phyloP scores from a whole-genome alignment of 2,888 invertebrate species.

The Apotomis capreana region DNA sequence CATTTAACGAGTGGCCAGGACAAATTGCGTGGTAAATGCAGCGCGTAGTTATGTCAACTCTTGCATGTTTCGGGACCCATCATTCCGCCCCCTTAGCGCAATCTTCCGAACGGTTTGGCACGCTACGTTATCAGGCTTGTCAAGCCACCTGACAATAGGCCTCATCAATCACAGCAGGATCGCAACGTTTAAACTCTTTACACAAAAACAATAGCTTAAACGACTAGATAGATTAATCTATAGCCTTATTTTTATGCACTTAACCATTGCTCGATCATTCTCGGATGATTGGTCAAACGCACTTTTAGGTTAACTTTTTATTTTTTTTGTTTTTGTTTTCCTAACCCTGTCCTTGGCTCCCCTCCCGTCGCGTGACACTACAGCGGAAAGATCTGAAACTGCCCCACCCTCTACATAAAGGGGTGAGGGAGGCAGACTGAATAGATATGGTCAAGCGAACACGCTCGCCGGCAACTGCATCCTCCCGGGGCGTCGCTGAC shows the following conservation, averaged over 20 bases:
- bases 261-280: conserved; percentile 41
- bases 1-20: conserved; percentile 9
- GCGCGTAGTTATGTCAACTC: conserved; percentile 38
- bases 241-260: conserved; percentile 41
- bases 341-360: conserved; percentile 49
- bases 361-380: conserved; percentile 53
- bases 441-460: conserved; percentile 65
- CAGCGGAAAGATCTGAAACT: conserved; percentile 49
- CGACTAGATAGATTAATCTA: conserved; percentile 31
- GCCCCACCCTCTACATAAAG: conserved; percentile 53
- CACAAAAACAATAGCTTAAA: conserved; percentile 68
- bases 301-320: conserved; percentile 53
- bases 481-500: conserved; percentile 56
- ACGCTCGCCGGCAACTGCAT: conserved; percentile 48
- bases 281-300: conserved; percentile 50
- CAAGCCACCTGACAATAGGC: conserved; percentile 72
- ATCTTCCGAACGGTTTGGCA: conserved; percentile 72
- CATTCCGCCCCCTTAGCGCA: conserved; percentile 57
- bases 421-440: conserved; percentile 53
- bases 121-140: conserved; percentile 67
- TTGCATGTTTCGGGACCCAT: conserved; percentile 48
- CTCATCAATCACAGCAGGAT: conserved; percentile 76
- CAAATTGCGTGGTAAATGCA: conserved; percentile 34
- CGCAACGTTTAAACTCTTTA: conserved; percentile 64
- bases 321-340: conserved; percentile 52